Evolutionary conservation across 1,140 invertebrate genomes (phyloP).

Genomic region (Orchesella cincta): DNA sequence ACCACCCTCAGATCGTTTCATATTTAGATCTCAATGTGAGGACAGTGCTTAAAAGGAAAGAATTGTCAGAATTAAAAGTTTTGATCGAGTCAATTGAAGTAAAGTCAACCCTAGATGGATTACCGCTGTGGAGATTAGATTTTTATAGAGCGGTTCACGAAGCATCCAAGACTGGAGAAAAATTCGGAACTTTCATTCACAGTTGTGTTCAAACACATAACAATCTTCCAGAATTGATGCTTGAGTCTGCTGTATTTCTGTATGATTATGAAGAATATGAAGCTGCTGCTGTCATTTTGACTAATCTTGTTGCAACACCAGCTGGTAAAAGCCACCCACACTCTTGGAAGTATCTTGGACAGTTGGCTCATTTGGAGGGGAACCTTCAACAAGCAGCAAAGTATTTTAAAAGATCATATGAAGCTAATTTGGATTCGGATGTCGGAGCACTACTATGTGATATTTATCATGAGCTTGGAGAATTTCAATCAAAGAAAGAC

Average conservation of each 20-base stretch:
- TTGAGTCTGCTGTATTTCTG: not conserved
- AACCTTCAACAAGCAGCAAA: conserved; percentile 24
- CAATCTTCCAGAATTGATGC: not conserved
- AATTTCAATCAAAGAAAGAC: conserved; percentile 33
- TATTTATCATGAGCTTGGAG: conserved; percentile 24
- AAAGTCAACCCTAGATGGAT: too few species aligned
- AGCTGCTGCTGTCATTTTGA: not conserved
- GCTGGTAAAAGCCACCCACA: conserved; percentile 27
- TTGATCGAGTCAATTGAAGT: not conserved
- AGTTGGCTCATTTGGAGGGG: conserved; percentile 30
- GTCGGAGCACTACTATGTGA: conserved; percentile 34
- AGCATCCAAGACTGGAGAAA: not conserved
- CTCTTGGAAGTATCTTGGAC: conserved; percentile 36
- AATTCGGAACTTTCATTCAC: not conserved
- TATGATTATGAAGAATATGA: not conserved
- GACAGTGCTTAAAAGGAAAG: not conserved
- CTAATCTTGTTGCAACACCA: not conserved
- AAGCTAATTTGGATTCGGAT: conserved; percentile 29
- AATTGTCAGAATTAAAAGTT: not conserved
- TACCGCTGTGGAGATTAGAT: not conserved
- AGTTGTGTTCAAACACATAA: not conserved
- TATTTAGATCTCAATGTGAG: conserved; percentile 9
- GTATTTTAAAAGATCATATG: conserved; percentile 35
- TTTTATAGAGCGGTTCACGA: conserved; percentile 10
- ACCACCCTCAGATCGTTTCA: not conserved